Conservation (phyloP, 30 jellyfish, hydroid and myxozoan species). For the Haliclystus octoradiatus region DNA sequence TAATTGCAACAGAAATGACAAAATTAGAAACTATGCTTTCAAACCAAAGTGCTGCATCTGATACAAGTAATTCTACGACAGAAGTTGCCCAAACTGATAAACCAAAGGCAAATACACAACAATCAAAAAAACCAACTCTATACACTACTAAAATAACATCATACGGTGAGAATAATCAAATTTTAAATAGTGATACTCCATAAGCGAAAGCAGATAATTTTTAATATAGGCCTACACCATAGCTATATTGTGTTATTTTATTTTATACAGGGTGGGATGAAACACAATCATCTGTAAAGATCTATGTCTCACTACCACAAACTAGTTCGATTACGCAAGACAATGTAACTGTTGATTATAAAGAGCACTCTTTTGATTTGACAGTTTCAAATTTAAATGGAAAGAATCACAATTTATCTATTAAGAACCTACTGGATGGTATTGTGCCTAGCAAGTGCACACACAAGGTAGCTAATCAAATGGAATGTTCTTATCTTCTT, state of each 20-base stretch:
- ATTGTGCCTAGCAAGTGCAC: conserved; percentile 49
- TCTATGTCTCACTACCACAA: conserved; percentile 54
- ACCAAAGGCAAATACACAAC: not conserved
- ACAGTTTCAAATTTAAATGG: conserved; percentile 34
- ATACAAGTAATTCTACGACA: not conserved
- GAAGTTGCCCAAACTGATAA: not conserved
- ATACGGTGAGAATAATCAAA: conserved; percentile 20
- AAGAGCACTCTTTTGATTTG: conserved; percentile 38
- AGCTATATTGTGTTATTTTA: not conserved
- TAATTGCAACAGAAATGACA: conserved; percentile 60
- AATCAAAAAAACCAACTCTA: conserved; percentile 2
- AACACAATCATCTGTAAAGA: conserved; percentile 34
- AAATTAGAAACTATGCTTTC: conserved; percentile 16
- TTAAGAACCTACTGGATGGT: conserved; percentile 42
- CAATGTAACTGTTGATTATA: conserved; percentile 34
- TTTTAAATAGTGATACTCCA: too few relatives aligned
- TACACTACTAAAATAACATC: conserved; percentile 21
- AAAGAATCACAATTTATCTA: conserved; percentile 48
- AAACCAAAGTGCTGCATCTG: not conserved
- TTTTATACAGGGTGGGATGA: conserved; percentile 79
- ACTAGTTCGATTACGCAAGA: conserved; percentile 55
- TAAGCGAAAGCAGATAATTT: not conserved
- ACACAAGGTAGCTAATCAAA: conserved; percentile 50
- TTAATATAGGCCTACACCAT: not conserved
- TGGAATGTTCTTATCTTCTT: too few relatives aligned